Base-by-base conservation (phyloP, 2,888 invertebrate species). In the Parnassius apollo region DNA sequence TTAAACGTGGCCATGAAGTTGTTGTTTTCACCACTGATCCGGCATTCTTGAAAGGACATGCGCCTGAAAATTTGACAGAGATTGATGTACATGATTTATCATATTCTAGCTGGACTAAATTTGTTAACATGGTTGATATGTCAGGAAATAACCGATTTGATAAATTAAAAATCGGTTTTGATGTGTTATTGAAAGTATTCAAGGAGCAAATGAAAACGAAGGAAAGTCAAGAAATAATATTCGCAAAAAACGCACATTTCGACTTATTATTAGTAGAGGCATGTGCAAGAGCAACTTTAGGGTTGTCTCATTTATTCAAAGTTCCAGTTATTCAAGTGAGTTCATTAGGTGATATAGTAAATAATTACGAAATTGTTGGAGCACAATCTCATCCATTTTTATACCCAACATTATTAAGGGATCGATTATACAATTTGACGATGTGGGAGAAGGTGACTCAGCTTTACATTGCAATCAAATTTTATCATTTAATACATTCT, bases 1-100 rank as follows among this genome's bases (percentile, higher is more conserved):
- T 77, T 0, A 75, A 68, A 49, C 70, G 81, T 8, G 91, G 90
- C 1, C 90, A 92, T 59, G 76, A 90, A 51, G 65, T 92, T 0
- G 75, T 80, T 0, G 71, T 87, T 0, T 65, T 87, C 8, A 86
- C 90, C 0, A 53, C 91, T 9, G 67, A 86, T 65, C 85, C 85
- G 0, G 72, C 66, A 0, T 78, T 73, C 13, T 61, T 71, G 0
- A 71, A 76, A 58, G 70, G 69, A 18, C 12, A 65, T 54, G n/a
- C 73, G 0, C 75, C 75, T 2, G 58, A 62, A 0, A 88, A 86
- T 61, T 70, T 83, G 2, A 83, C 73, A 2, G 85, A 90, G 73
- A 83, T 89, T 2, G 77, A 84, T 11, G 55, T 84, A 0, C 75
- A 83, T n/a, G 75, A 80, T 18, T 54, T 60, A 18, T 54, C 59